Evolutionary conservation across 2,888 invertebrate genomes (phyloP).

Genomic region (Isoperla grammatica): DNA sequence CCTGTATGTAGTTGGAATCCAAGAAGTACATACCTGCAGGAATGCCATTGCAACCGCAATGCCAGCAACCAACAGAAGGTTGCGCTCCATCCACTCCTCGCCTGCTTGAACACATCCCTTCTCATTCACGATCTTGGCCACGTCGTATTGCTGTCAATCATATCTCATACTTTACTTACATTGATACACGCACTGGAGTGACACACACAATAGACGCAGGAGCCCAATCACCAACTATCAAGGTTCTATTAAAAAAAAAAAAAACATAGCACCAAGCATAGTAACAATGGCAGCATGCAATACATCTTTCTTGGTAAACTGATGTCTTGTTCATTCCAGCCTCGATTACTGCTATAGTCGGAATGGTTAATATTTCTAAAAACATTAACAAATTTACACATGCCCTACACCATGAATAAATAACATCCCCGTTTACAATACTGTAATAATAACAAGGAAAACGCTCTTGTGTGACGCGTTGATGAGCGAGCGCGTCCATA

Average conservation of each 20-base stretch:
- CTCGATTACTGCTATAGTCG: too few relatives aligned
- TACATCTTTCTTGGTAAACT: too few relatives aligned
- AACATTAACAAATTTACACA: too few relatives aligned
- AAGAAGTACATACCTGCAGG: slow-evolving; percentile 78
- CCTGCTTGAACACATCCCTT: slow-evolving; percentile 91
- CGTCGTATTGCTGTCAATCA: slow-evolving; percentile 61
- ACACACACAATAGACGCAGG: not conserved
- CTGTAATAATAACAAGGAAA: too few relatives aligned
- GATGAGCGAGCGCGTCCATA: too few relatives aligned
- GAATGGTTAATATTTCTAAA: too few relatives aligned
- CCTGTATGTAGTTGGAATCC: not conserved
- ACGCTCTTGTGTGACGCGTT: too few relatives aligned
- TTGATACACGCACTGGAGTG: not conserved
- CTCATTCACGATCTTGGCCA: slow-evolving; percentile 74
- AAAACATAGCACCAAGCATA: not conserved
- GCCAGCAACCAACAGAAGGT: slow-evolving; percentile 88
- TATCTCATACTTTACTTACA: slow-evolving; percentile 9
- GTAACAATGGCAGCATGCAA: too few relatives aligned
- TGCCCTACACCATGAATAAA: too few relatives aligned
- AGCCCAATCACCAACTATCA: not conserved
- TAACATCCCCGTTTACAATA: too few relatives aligned
- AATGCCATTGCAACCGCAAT: slow-evolving; percentile 85
- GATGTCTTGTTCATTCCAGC: too few relatives aligned
- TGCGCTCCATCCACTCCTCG: slow-evolving; percentile 92
- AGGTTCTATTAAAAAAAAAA: not conserved